Evolutionary conservation across 2,797 vertebrate genomes (phyloP).

Genomic region (Platyrinchus mystaceus): DNA sequence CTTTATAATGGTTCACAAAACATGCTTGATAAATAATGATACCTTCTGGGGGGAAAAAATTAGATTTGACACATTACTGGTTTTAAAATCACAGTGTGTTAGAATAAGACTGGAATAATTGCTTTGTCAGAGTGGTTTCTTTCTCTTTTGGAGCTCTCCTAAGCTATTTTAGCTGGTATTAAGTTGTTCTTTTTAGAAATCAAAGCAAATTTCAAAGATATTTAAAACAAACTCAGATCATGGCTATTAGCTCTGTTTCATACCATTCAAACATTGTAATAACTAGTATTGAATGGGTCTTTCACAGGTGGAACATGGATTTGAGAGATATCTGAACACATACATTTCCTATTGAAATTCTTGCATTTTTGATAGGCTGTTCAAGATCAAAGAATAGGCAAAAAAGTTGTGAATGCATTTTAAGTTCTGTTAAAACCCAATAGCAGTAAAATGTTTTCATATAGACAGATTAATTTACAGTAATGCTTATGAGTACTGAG

Average conservation of each 20-base stretch:
- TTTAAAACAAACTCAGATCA: not conserved
- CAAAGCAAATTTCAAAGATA: constrained; percentile 1
- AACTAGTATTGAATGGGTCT: not conserved
- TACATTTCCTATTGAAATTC: not conserved
- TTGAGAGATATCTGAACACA: not conserved
- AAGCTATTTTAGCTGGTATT: not conserved
- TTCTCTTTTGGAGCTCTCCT: not conserved
- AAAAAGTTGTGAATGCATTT: not conserved
- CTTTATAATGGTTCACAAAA: constrained; percentile 9
- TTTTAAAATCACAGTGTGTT: constrained; percentile 17
- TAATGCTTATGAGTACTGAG: not conserved
- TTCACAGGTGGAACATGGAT: not conserved
- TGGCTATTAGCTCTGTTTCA: not conserved
- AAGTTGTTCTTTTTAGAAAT: not conserved
- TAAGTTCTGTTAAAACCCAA: not conserved
- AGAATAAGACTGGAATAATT: not conserved
- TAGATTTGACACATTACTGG: not conserved
- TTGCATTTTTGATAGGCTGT: not conserved
- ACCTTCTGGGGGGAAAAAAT: not conserved
- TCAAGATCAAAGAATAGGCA: not conserved
- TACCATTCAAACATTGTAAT: not conserved
- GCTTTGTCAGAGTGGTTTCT: not conserved
- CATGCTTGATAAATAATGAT: not conserved
- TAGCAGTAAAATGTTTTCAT: not conserved
- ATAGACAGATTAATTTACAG: not conserved